A percentile compares a stretch with the other conserved stretches of the same genome.
Evolutionary conservation across 2,888 invertebrate species (phyloP).

Genomic region (Urechis unicinctus): DNA sequence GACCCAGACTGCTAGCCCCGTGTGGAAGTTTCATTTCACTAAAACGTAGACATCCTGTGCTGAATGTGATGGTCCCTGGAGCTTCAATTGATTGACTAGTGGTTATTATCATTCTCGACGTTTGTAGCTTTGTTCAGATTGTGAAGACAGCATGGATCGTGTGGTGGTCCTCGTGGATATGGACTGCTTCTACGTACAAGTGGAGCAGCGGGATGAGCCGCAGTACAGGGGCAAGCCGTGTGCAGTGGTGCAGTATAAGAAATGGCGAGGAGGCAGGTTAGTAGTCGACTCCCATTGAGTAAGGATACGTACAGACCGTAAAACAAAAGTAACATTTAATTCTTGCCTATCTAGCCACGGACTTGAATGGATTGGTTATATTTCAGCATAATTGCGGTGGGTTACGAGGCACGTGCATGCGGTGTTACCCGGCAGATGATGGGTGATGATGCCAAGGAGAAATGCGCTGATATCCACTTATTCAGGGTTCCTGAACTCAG

Average conservation of each 20-base stretch:
- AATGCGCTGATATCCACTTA: conserved; percentile 80
- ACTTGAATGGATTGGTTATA: background rate
- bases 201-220: conserved; percentile 86
- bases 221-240: conserved; percentile 78
- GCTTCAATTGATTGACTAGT: too few relatives aligned
- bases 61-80: too few relatives aligned
- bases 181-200: conserved; percentile 99
- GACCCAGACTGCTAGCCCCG: too few relatives aligned
- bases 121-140: too few relatives aligned
- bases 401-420: conserved; percentile 85
- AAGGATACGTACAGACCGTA: background rate
- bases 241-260: conserved; percentile 93
- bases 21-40: too few relatives aligned
- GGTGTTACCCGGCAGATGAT: conserved; percentile 88
- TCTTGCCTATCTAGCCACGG: too few relatives aligned
- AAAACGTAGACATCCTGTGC: too few relatives aligned
- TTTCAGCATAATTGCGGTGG: conserved; percentile 75
- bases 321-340: too few relatives aligned
- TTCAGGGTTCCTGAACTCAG: conserved; percentile 77
- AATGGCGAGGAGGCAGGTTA: conserved; percentile 89
- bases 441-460: conserved; percentile 81
- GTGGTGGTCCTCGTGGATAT: conserved; percentile 87
- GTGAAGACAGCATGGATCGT: too few relatives aligned
- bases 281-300: conserved; percentile 19
- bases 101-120: too few relatives aligned